Base-by-base conservation (phyloP, 2,888 invertebrate species). In the Hydropsyche betteni region DNA sequence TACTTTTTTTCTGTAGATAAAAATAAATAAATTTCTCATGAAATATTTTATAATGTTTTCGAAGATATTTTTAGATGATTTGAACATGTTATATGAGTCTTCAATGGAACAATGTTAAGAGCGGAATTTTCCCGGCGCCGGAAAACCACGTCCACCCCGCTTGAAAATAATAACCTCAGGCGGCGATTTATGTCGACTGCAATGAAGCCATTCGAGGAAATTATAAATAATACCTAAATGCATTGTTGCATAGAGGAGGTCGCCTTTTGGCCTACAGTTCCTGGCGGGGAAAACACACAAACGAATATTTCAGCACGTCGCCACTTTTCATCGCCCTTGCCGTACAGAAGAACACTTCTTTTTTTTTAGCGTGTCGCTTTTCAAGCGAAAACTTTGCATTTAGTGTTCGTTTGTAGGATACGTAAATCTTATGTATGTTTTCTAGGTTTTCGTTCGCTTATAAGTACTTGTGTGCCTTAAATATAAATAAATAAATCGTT, bases 141-240 rank as follows among this genome's bases (percentile, higher is more conserved):
- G 74, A 75, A 77, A 70, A 69, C 58, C 73, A 36, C 69, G 24
- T 58, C 75, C 38, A 58, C 74, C 70, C 44, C 14, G 52, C 71
- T 72, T 36, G 61, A 72, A 58, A 77, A 74, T 77, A 74, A 77
- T 74, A 70, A 75, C 69, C 75, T 69, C 38, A 38, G 55, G 16
- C 55, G 52, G 70, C 75, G 70, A 70, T 77, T 75, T 77, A 77
- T 75, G 74, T 74, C 51, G 64, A 68, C 75, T 74, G 75, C 77
- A 75, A 74, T 75, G 77, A 74, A 75, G 77, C 74, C 58, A 74
- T 75, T 77, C 69, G 68, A 68, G 64, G 61, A 74, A 77, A 70
- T 74, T 74, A 74, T 71, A 74, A 71, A 74, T 71, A 69, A 72
- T 72, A 58, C 14, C 58, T 36, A 58, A 72, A 58, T 72, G 72